Evolutionary conservation across 2,888 invertebrate genomes (phyloP), one percentile per base, ranked within the genome.

Genomic region (Cosmorhoe ocellata): DNA sequence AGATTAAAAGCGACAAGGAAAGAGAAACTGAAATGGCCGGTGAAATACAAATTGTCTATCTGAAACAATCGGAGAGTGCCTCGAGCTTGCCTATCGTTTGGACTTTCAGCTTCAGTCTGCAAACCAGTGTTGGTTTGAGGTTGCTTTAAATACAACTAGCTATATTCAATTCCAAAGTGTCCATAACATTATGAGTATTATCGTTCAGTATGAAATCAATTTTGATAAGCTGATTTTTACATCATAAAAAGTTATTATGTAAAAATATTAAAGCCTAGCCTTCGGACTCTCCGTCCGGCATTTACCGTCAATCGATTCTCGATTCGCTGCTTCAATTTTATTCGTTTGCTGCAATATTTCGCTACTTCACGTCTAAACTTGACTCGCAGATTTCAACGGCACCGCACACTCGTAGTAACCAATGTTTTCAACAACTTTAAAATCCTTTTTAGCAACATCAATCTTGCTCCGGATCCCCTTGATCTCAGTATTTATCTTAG

Each of bases 381-480:
- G 18, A 3, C 11, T 36, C 10, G 7, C 37, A 37, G 37, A 26
- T 37, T 37, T 3, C 10, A 37, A 37, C 28, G 32, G 13, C n/a
- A 38, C 28, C 47, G 13, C 30, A 22, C 24, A 42, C 38, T 37
- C 26, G 10, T 18, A 43, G 37, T 22, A 28, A 39, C 22, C 38
- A 33, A 39, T 39, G 42, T 39, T 48, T 56, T 80, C 80, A 80
- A 77, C 77, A 83, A 84, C 76, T 84, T 84, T 84, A 82, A 84
- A 85, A 81, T 84, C 83, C 81, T 76, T 81, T 79, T 76, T 76
- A 73, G 38, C 24, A 45, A 73, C 81, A 84, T 85, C 80, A 82
- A 85, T 85, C 84, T 85, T 81, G 74, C 75, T 78, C 69, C 71
- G 67, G 69, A 74, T 66, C 68, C 61, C 39, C 63, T 71, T 69